phyloP scores from a whole-genome alignment of 2,797 vertebrate genomes.

The Triplophysa yarkandensis region DNA sequence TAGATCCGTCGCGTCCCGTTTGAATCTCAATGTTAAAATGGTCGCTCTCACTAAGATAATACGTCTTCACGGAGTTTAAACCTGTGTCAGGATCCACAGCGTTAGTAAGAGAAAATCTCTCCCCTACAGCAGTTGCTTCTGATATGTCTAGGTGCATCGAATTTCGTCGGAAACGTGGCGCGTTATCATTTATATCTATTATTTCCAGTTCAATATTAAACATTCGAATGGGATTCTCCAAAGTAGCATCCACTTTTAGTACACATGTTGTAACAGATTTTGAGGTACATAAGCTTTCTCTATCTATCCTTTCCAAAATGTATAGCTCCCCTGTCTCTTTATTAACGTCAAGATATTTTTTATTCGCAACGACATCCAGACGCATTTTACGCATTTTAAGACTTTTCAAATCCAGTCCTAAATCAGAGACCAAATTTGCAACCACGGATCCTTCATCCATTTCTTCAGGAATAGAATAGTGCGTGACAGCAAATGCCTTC shows the following conservation, averaged over 20 bases:
- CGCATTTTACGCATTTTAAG: constrained; percentile 56
- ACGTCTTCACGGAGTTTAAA: constrained; percentile 62
- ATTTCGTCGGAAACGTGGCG: constrained; percentile 52
- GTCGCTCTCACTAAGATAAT: constrained; percentile 65
- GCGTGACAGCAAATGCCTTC: constrained; percentile 47
- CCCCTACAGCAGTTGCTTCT: constrained; percentile 59
- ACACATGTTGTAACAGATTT: constrained; percentile 59
- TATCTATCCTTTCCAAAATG: constrained; percentile 55
- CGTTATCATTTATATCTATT: constrained; percentile 70
- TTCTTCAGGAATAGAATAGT: constrained; percentile 64
- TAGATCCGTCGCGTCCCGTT: constrained; percentile 55
- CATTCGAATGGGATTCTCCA: constrained; percentile 64
- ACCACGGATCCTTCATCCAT: constrained; percentile 59
- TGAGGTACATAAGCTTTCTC: constrained; percentile 44
- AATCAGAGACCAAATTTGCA: constrained; percentile 60
- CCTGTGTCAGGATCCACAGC: constrained; percentile 68
- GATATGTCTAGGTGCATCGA: constrained; percentile 58
- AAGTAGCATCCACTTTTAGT: constrained; percentile 65
- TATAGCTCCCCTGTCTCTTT: constrained; percentile 66
- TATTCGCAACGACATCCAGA: constrained; percentile 56
- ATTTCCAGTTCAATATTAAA: constrained; percentile 66
- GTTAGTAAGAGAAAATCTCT: constrained; percentile 59
- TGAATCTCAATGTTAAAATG: constrained; percentile 70
- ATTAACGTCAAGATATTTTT: constrained; percentile 67
- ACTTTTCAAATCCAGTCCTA: constrained; percentile 56